Evolutionary conservation across 2,113 vertebrate species (phyloP).

Genomic region (Terrapene triunguis): DNA sequence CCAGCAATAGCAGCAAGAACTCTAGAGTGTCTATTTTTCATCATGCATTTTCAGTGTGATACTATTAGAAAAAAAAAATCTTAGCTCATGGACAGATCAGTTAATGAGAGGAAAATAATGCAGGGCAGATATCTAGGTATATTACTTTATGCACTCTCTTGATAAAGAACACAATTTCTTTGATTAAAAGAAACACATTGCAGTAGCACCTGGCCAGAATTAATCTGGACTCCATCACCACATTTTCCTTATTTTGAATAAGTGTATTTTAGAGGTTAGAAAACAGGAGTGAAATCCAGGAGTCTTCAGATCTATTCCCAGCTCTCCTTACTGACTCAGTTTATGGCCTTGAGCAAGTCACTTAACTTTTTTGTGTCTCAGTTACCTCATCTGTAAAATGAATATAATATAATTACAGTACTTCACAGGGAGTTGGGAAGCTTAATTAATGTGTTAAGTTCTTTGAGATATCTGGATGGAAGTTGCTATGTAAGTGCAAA

Average conservation of each 20-base stretch:
- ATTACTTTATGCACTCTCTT: neutral
- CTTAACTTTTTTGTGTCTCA: neutral
- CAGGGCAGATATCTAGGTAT: neutral
- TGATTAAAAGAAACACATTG: neutral
- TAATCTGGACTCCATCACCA: neutral
- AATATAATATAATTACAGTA: neutral
- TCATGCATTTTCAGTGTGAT: neutral
- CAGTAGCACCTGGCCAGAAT: neutral
- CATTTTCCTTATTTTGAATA: neutral
- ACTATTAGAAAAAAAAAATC: neutral
- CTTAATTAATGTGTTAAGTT: neutral
- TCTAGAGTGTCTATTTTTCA: neutral
- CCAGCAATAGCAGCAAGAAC: neutral
- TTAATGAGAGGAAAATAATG: conserved; percentile 5
- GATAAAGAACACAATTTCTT: neutral
- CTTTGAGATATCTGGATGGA: neutral
- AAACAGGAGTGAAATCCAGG: neutral
- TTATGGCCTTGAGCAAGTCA: neutral
- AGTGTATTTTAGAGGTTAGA: neutral
- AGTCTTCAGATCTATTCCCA: neutral
- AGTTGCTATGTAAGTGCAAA: neutral
- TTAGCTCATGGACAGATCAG: neutral
- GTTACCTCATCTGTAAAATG: neutral
- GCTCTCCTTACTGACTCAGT: neutral
- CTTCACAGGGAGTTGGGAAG: neutral